Base-by-base conservation (phyloP, 2,113 vertebrate genomes). In the Burhinus oedicnemus region DNA sequence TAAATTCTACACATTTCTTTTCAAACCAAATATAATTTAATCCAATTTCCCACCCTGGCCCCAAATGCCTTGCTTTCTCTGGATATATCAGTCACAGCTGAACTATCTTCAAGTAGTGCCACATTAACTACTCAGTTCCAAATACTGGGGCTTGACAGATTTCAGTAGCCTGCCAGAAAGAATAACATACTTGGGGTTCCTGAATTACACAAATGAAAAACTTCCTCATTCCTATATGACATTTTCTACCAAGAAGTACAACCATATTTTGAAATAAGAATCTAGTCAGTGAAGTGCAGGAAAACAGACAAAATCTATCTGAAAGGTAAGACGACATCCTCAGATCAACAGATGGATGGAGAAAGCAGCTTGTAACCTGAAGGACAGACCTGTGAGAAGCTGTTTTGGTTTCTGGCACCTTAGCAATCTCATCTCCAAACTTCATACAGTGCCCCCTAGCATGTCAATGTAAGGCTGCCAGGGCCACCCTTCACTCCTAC, bases 201-300 rank as follows among this genome's bases (percentile, higher is more conserved):
- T 65, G 44, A 79, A 71, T 82, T 92, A 76, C 40, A 79, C 65
- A 96, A 96, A 94, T 16, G 51, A 87, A 96, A 90, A 92, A 64
- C 4, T 8, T 44, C 66, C 30, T 75, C 62, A 81, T 92, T 84
- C 68, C 92, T 87, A 94, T 75, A 60, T 77, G 44, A 82, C 21
- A 85, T 34, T 86, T 87, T 87, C 52, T 83, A 70, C 8, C 47
- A 80, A 94, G 49, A 95, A 92, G 54, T 82, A 72, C 32, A 93
- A 92, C 20, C 68, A 49, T 70, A 81, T 91, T 97, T 94, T 86
- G 86, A 91, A 97, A 77, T 87, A 72, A 72, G 70, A 42, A 11
- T 54, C 60, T 75, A 64, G 49, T 58, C 29, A 64, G 25, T 20
- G 29, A 89, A 95, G 71, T 11, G 2, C 72, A 70, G 38, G 60